Percentiles rank a stretch among this genome's conserved stretches.
phyloP scores from a whole-genome alignment of 2,797 vertebrate species.

The Gymnocypris eckloni region DNA sequence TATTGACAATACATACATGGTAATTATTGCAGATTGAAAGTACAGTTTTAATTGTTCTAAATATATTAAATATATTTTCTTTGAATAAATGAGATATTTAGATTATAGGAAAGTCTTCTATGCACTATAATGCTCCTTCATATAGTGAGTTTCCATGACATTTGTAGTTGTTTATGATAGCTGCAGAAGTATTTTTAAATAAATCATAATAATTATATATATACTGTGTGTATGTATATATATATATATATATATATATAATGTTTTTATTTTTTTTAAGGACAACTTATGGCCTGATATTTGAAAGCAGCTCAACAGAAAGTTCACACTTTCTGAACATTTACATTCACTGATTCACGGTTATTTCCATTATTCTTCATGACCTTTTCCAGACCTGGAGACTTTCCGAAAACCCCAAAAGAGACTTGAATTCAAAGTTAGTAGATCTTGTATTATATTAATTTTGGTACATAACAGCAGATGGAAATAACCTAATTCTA shows the following conservation, averaged over 20 bases:
- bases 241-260: too few species aligned
- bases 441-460: not conserved
- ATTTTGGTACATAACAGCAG: not conserved
- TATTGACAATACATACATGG: not conserved
- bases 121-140: not conserved
- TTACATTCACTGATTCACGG: too few species aligned
- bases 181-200: not conserved
- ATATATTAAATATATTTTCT: not conserved
- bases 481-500: not conserved
- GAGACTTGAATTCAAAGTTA: not conserved
- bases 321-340: not conserved
- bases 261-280: too few species aligned
- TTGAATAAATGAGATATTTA: not conserved
- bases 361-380: not conserved
- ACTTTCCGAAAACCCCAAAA: not conserved
- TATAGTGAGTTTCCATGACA: not conserved
- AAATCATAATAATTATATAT: too few species aligned
- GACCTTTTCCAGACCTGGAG: not conserved
- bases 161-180: not conserved
- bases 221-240: too few species aligned
- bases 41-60: not conserved
- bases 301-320: not conserved
- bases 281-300: not conserved
- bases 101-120: not conserved
- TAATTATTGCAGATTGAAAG: not conserved